phyloP scores from a whole-genome alignment of 2,888 invertebrate species.

The Ormia ochracea region DNA sequence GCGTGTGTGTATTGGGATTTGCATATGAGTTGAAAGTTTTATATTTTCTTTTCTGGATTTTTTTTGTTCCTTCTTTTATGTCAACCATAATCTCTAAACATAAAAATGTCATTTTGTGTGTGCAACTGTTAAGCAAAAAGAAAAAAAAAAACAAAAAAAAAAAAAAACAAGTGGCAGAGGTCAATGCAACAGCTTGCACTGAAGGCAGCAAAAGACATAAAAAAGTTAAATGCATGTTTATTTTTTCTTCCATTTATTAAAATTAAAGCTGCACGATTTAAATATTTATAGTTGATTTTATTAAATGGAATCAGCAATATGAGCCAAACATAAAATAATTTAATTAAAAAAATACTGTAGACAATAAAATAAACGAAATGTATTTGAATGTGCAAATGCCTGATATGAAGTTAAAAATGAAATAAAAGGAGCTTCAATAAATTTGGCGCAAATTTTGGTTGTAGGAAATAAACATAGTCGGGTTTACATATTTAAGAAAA shows the following conservation, averaged over 20 bases:
- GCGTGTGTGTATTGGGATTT: background rate
- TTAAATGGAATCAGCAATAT: background rate
- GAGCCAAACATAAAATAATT: background rate
- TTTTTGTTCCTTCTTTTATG: background rate
- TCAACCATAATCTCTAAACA: slow-evolving; percentile 49
- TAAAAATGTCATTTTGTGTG: slow-evolving; percentile 49
- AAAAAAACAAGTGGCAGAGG: too few species aligned
- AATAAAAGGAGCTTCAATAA: too few species aligned
- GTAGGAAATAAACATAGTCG: too few species aligned
- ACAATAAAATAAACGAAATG: too few species aligned
- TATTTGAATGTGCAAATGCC: too few species aligned
- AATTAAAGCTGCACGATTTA: background rate
- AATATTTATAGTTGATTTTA: background rate
- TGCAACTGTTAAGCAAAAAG: background rate
- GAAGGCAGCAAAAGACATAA: slow-evolving; percentile 7
- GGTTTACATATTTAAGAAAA: too few species aligned
- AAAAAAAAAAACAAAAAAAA: too few species aligned
- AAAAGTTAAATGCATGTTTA: background rate
- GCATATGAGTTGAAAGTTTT: slow-evolving; percentile 13
- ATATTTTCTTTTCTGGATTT: background rate
- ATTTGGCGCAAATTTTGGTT: too few species aligned
- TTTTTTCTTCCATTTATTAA: background rate
- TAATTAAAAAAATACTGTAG: background rate
- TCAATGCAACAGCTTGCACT: slow-evolving; percentile 61
- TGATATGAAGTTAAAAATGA: too few species aligned